A percentile compares a stretch with the other conserved stretches of the same genome.
These are phyloP conservation scores for Machimus rusticus DNA, from an alignment of 2,888 invertebrate genomes.

Conservation along the genomic window DNA sequence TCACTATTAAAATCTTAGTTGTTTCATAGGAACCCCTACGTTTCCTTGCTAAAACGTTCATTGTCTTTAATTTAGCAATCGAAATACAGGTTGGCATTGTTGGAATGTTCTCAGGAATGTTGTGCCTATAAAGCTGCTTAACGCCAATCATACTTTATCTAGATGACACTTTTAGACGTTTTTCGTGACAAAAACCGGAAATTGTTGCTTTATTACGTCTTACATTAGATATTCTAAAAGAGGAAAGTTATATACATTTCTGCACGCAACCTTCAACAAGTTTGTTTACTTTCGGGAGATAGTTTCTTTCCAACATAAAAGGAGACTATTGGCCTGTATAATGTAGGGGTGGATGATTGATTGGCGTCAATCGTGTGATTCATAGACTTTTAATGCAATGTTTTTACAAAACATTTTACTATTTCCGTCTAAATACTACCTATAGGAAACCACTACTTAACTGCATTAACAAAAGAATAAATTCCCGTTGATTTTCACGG, in stretches of 20 bases:
- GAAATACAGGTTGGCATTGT: neutral
- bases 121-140: neutral
- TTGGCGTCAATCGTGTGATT: neutral
- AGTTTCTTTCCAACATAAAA: neutral
- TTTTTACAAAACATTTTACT: neutral
- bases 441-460: neutral
- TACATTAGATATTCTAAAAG: neutral
- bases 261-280: neutral
- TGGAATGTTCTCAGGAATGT: neutral
- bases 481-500: neutral
- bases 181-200: neutral
- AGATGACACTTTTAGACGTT: neutral
- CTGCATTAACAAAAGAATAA: neutral
- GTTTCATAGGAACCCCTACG: neutral
- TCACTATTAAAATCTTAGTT: neutral
- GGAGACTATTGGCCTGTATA: neutral
- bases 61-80: neutral
- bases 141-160: neutral
- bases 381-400: neutral
- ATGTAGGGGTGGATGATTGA: neutral
- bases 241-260: neutral
- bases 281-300: neutral
- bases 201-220: neutral
- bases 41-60: neutral
- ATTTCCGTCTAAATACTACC: neutral